Evolutionary conservation across 2,797 vertebrate species (phyloP).

Genomic region (Takifugu ocellatus): DNA sequence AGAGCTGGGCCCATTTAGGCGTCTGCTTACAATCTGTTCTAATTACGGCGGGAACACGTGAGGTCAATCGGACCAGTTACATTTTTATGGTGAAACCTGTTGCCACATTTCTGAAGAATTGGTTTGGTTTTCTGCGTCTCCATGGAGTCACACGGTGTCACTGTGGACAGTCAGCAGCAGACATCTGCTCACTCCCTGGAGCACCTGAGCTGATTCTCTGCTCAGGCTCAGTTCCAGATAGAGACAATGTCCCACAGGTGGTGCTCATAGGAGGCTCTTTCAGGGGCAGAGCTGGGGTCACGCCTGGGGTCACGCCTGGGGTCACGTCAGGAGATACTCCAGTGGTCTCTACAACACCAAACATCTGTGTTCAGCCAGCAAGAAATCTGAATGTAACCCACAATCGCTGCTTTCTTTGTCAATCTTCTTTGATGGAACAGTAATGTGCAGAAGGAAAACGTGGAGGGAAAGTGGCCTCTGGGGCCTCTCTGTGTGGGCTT

Average conservation of each 20-base stretch:
- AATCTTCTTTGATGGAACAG: neutral
- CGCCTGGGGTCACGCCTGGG: no score
- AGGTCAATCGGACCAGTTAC: conserved; percentile 95
- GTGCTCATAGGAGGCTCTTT: no score
- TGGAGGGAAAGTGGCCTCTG: conserved; percentile 36
- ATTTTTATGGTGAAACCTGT: conserved; percentile 87
- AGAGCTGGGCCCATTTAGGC: conserved; percentile 78
- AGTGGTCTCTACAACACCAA: no score
- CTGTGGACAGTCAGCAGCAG: conserved; percentile 75
- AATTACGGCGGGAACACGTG: conserved; percentile 89
- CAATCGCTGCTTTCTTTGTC: conserved; percentile 6
- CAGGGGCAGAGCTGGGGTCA: no score
- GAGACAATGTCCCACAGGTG: no score
- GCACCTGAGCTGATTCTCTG: conserved; percentile 23
- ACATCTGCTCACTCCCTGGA: conserved; percentile 36
- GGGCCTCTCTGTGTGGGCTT: conserved; percentile 36
- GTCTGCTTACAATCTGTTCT: conserved; percentile 96
- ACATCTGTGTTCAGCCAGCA: neutral
- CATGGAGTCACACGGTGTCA: conserved; percentile 77
- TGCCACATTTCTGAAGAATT: conserved; percentile 73
- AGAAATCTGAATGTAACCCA: conserved; percentile 20
- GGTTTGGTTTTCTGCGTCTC: conserved; percentile 24
- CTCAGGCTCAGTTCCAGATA: no score
- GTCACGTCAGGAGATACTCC: no score
- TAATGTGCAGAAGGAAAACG: conserved; percentile 4